These are phyloP conservation scores for Drosophila mettleri DNA, from an alignment of 2,888 invertebrate species.

Conservation along the genomic window DNA sequence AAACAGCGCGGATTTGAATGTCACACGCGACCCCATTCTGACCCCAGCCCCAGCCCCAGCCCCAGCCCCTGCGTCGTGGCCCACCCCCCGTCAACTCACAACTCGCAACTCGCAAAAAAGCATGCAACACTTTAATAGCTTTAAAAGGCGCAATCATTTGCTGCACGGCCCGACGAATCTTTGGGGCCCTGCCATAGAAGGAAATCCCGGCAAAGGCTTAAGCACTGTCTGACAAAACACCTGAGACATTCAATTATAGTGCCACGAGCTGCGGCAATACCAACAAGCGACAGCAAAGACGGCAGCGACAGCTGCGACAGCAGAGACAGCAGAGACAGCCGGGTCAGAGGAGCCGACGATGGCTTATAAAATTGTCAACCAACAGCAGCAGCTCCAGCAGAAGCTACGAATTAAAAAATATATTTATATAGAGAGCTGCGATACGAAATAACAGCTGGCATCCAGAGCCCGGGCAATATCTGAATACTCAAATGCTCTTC, in stretches of 20 bases:
- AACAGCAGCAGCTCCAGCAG: conserved; percentile 26
- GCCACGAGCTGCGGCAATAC: conserved; percentile 48
- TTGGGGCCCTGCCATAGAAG: conserved; percentile 27
- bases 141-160: conserved; percentile 55
- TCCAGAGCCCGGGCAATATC: neutral
- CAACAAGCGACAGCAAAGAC: conserved; percentile 9
- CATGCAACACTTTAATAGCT: conserved; percentile 63
- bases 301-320: conserved; percentile 14
- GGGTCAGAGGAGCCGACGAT: conserved; percentile 40
- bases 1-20: conserved; percentile 64
- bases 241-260: conserved; percentile 84
- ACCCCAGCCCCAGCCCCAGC: neutral
- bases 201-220: conserved; percentile 84
- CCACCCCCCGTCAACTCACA: neutral
- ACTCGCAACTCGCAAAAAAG: conserved; percentile 6
- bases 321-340: conserved; percentile 7
- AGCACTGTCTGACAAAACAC: conserved; percentile 84
- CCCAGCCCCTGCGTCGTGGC: neutral
- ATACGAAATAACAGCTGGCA: conserved; percentile 11
- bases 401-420: conserved; percentile 35
- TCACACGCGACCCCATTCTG: conserved; percentile 41
- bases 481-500: conserved; percentile 21
- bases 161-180: conserved; percentile 9
- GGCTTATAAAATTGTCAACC: conserved; percentile 75
- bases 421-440: conserved; percentile 26